Conservation (phyloP, 2,113 vertebrate species). For the Micromys minutus region DNA sequence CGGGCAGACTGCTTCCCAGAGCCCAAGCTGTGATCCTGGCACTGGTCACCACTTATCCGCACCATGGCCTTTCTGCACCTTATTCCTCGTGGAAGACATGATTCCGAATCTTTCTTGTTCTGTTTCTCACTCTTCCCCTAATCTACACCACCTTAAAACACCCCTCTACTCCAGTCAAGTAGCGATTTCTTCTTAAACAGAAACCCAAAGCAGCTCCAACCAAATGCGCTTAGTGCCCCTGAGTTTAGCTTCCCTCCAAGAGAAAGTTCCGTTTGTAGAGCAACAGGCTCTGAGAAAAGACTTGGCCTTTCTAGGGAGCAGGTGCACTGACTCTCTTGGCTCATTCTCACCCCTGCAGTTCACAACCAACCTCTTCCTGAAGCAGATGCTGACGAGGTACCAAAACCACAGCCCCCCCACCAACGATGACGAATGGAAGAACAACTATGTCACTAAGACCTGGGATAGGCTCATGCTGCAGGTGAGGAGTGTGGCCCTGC, state of each 20-base stretch:
- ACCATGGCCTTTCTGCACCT: neutral
- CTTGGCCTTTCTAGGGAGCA: neutral
- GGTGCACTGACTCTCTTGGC: neutral
- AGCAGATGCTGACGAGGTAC: constrained; percentile 88
- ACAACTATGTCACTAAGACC: constrained; percentile 79
- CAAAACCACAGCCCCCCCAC: constrained; percentile 77
- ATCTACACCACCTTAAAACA: neutral
- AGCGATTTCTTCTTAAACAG: neutral
- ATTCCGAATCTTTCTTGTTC: neutral
- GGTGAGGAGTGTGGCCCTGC: constrained; percentile 72
- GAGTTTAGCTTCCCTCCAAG: neutral
- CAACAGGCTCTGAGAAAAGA: neutral
- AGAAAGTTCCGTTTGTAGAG: neutral
- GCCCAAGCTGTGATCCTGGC: neutral
- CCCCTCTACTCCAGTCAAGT: neutral
- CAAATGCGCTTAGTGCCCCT: neutral
- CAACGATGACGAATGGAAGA: constrained; percentile 81
- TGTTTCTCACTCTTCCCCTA: neutral
- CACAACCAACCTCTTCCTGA: constrained; percentile 85
- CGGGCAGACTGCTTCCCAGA: neutral
- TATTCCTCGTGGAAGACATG: neutral
- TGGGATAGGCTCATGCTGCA: constrained; percentile 88
- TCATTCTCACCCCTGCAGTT: constrained; percentile 77
- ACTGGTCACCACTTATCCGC: accelerated
- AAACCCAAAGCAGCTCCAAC: neutral